Evolutionary conservation across 2,888 invertebrate species (phyloP).

Genomic region (Cremastinae sp.): DNA sequence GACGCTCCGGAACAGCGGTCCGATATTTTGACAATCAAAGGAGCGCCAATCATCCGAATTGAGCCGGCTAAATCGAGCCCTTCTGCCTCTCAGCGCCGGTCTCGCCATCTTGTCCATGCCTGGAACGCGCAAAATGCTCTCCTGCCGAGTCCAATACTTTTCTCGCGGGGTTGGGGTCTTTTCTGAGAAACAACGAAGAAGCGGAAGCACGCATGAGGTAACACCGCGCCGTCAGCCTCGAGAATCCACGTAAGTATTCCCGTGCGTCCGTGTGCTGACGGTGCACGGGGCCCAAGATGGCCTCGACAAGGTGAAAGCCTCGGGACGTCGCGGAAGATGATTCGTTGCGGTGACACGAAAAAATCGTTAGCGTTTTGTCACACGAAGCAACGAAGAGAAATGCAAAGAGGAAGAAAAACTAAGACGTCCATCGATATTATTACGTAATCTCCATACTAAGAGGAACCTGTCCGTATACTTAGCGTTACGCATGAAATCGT

Average conservation of each 20-base stretch:
- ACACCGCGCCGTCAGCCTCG: constrained; percentile 59
- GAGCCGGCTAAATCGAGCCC: background rate
- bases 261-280: background rate
- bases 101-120: background rate
- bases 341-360: too few species aligned
- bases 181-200: constrained; percentile 55
- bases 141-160: constrained; percentile 33
- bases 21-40: background rate
- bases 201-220: constrained; percentile 65
- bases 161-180: constrained; percentile 15
- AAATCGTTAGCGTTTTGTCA: too few species aligned
- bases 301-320: background rate
- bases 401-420: too few species aligned
- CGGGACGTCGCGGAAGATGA: background rate
- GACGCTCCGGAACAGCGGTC: background rate
- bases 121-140: constrained; percentile 28
- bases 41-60: background rate
- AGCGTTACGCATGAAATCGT: background rate
- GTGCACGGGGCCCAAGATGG: too few species aligned
- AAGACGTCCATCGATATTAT: constrained; percentile 22
- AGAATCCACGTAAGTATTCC: constrained; percentile 9
- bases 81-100: background rate
- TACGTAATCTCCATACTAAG: background rate
- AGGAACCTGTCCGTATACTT: background rate
- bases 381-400: too few species aligned